Evolutionary conservation across 1,140 invertebrate genomes (phyloP), one percentile per base, ranked within the genome.

Genomic region (Gonatopus flavifemur): DNA sequence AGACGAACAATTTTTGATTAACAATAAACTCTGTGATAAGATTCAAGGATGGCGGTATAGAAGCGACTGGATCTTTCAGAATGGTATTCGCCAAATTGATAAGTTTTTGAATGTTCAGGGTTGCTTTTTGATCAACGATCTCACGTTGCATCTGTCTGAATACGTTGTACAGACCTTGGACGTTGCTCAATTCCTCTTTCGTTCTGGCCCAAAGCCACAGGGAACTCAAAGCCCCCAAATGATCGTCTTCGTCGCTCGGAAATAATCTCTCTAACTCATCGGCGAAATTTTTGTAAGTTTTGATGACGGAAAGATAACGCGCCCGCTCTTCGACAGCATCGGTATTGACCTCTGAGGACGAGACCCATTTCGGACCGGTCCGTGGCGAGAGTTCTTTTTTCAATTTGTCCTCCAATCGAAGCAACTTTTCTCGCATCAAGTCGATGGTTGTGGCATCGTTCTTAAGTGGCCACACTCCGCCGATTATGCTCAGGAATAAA

Each of bases 1-100:
- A 76, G 31, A 82, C 70, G 70, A 86, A 89, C 43, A 88, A 66
- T 49, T 83, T 77, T 24, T 86, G 82, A 32, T 83, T 76, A 16
- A 78, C 68, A 41, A 85, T 75, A 15, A 82, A 52, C 10, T 80
- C 76, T 43, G 81, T 58, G 10, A 87, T 70, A 30, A 77, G 76
- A 10, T 73, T 65, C 18, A 84, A 63, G 0, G 80, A 70, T 13
- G 66, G 57, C 12, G 78, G 63, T 13, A 86, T 77, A 0, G 82
- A 80, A 8, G 69, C 68, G 35, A 77, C 80, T 0, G 80, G 68
- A 57, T 86, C 82, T 31, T 78, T 74, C 13, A 89, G 66, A 15
- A 88, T 74, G 1, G 79, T 78, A 30, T 86, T 80, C 0, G 84
- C 80, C 33, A 90, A 69, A 67, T 86, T 82, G 9, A 80, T 52